phyloP scores from a whole-genome alignment of 2,888 invertebrate species.

The Ganaspis brasiliensis region DNA sequence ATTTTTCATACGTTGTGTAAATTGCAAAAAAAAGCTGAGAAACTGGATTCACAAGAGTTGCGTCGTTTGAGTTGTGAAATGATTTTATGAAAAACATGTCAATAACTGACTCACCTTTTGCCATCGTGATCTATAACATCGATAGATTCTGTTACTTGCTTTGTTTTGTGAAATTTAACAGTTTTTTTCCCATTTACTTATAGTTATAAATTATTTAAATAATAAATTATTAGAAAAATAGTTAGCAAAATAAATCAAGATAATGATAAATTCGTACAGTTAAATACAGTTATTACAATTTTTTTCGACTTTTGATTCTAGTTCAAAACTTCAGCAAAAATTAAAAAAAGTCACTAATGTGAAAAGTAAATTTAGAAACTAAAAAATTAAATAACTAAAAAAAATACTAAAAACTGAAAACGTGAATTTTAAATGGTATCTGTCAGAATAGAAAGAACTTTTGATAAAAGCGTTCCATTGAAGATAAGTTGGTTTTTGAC shows the following conservation, averaged over 20 bases:
- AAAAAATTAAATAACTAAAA: no score
- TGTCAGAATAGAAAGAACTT: not conserved
- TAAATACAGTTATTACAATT: not conserved
- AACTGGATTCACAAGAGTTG: not conserved
- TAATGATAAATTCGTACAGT: no score
- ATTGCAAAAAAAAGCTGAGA: not conserved
- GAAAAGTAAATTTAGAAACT: no score
- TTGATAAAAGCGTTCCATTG: no score
- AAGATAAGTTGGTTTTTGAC: not conserved
- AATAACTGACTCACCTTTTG: slow-evolving; percentile 8
- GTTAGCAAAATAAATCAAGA: no score
- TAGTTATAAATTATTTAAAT: not conserved
- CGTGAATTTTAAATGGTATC: not conserved
- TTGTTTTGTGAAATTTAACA: not conserved
- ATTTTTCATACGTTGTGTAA: not conserved
- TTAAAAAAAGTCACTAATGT: no score
- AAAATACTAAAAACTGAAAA: not conserved
- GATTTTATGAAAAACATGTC: slow-evolving; percentile 9
- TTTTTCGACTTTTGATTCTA: not conserved
- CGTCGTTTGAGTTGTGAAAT: slow-evolving; percentile 8
- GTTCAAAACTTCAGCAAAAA: not conserved
- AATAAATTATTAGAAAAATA: no score
- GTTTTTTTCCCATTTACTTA: not conserved
- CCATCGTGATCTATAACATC: not conserved
- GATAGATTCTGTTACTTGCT: slow-evolving; percentile 3